Conservation (phyloP, 2,888 invertebrate genomes). For the Tetragnatha montana region DNA sequence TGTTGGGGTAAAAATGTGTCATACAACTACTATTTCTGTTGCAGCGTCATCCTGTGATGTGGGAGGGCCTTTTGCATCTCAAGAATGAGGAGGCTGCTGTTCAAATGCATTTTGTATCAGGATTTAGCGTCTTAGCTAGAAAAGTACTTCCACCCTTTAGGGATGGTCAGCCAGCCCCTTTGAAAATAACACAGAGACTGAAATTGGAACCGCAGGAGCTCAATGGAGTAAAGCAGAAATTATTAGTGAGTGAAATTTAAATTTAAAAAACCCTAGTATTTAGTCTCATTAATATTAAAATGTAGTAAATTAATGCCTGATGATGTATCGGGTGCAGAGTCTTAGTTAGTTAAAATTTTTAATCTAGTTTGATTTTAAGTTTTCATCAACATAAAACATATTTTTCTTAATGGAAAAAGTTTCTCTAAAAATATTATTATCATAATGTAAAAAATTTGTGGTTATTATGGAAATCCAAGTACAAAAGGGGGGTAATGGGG, state of each 20-base stretch:
- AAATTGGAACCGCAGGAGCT: constrained; percentile 95
- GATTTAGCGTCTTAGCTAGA: constrained; percentile 91
- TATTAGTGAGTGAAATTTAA: constrained; percentile 81
- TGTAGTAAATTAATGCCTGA: no score
- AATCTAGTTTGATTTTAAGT: no score
- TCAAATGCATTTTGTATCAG: constrained; percentile 98
- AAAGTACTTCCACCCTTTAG: constrained; percentile 88
- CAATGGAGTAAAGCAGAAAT: constrained; percentile 95
- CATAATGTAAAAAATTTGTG: no score
- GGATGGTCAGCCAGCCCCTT: constrained; percentile 84
- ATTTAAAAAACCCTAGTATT: neutral
- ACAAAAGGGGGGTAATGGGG: no score
- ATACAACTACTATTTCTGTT: constrained; percentile 73
- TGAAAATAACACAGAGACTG: constrained; percentile 98
- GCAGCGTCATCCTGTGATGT: constrained; percentile 96
- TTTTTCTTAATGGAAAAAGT: no score
- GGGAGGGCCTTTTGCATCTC: constrained; percentile 95
- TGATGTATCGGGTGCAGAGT: no score
- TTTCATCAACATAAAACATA: no score
- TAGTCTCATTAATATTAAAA: no score
- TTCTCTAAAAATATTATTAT: no score
- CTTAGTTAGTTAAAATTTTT: no score
- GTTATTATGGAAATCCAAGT: no score
- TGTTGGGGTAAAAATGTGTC: neutral
- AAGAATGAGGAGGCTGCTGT: constrained; percentile 98